Evolutionary conservation across 2,888 invertebrate species (phyloP), one percentile per base, ranked within the genome.

Genomic region (Asteroscopus sphinx): DNA sequence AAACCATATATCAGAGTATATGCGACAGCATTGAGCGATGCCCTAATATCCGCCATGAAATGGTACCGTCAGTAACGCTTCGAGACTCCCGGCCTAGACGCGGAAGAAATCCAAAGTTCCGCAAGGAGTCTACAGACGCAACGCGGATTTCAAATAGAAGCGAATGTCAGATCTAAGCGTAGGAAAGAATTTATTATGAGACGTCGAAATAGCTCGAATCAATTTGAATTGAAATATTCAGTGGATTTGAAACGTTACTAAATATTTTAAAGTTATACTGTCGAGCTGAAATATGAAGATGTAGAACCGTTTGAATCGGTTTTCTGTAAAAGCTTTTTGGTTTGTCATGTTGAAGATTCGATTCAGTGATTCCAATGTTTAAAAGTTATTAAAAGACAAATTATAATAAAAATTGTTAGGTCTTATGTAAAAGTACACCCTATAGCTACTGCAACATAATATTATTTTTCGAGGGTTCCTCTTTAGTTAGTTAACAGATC

Each of bases 31-130:
- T 81, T 91, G 92, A 92, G 82, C 83, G 90, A 92, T 92, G 87
- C 80, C 81, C 85, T 88, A 91, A 92, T 92, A 92, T 92, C 92
- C 91, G 90, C 83, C 72, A 72, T 78, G 84, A 81, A 90, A 90
- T 88, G 79, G 86, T 78, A 79, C 74, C 76, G 73, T 60, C 70
- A 75, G 73, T 68, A 67, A 75, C 66, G 63, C 71, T 64, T 56
- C 53, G 57, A 53, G 63, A 26, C 41, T 63, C 64, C 45, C 41
- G 32, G 52, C 59, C 60, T 60, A 69, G 64, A 49, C 68, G 39
- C 44, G 47, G 73, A 57, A 56, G 68, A 62, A 48, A 73, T 57
- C 32, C 61, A 46, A 25, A 60, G 68, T 51, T 66, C 57, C 42
- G 58, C 44, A 28, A 13, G 37, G 26, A 71, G 30, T 48, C 33